Conservation (phyloP, 2,113 vertebrate species). For the Chlorocebus sabaeus region DNA sequence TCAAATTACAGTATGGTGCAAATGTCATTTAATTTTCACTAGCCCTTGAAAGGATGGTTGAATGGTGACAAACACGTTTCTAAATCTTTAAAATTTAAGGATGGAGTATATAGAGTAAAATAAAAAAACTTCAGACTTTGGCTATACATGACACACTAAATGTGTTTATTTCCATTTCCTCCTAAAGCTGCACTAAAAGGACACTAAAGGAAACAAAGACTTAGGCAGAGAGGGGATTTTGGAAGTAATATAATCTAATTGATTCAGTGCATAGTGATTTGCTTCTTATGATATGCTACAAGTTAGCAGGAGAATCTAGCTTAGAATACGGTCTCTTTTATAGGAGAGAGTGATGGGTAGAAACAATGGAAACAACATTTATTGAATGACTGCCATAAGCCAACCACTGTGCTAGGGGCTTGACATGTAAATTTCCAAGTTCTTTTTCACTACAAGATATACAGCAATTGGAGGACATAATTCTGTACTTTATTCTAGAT, state of each 20-base stretch:
- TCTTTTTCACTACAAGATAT: background rate
- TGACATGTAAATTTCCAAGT: background rate
- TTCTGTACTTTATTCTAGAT: background rate
- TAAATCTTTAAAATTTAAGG: slow-evolving; percentile 66
- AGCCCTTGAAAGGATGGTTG: slow-evolving; percentile 63
- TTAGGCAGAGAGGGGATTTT: background rate
- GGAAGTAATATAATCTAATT: background rate
- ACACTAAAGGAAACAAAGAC: background rate
- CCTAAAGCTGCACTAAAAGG: background rate
- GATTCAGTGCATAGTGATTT: background rate
- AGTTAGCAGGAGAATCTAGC: background rate
- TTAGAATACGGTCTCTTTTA: background rate
- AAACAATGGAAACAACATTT: background rate
- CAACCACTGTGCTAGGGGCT: background rate
- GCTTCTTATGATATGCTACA: background rate
- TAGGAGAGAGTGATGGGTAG: background rate
- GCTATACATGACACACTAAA: background rate
- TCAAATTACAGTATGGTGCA: slow-evolving; percentile 78
- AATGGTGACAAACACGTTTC: slow-evolving; percentile 39
- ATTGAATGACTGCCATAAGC: background rate
- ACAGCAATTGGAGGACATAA: background rate
- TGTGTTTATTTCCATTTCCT: slow-evolving; percentile 11
- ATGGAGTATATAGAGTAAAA: slow-evolving; percentile 70
- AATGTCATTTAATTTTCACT: slow-evolving; percentile 75
- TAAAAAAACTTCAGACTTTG: slow-evolving; percentile 51